phyloP scores from a whole-genome alignment of 2,888 invertebrate species.

The Apamea sordens region DNA sequence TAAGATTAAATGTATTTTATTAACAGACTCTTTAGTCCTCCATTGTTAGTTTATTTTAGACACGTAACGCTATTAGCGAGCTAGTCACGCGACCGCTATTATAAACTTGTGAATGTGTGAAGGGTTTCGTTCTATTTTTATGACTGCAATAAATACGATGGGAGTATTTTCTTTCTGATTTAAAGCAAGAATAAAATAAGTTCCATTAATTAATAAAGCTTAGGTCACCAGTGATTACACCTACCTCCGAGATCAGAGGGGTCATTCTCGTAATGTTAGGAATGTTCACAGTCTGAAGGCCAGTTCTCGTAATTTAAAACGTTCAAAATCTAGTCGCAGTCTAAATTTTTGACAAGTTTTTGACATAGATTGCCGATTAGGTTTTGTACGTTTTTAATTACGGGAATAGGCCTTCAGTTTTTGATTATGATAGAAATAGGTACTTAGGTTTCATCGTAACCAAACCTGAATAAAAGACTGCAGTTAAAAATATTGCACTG shows the following conservation, averaged over 20 bases:
- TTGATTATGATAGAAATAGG: neutral
- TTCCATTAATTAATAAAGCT: neutral
- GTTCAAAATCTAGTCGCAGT: no score
- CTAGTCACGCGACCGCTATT: constrained; percentile 43
- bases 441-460: neutral
- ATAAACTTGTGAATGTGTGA: constrained; percentile 25
- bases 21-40: constrained; percentile 4
- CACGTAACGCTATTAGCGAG: constrained; percentile 23
- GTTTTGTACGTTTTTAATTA: no score
- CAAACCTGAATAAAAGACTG: neutral
- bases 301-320: no score
- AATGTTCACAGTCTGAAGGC: no score
- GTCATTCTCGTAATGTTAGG: no score
- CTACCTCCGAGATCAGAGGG: no score
- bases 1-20: constrained; percentile 39
- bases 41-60: constrained; percentile 30
- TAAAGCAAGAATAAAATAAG: neutral
- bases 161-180: neutral
- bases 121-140: constrained; percentile 12
- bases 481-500: neutral
- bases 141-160: neutral
- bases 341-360: no score
- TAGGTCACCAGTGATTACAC: neutral
- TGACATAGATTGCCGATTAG: no score
- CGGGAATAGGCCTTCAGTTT: neutral